Conservation (phyloP, 2,113 vertebrate species). For the Corythaeola cristata region DNA sequence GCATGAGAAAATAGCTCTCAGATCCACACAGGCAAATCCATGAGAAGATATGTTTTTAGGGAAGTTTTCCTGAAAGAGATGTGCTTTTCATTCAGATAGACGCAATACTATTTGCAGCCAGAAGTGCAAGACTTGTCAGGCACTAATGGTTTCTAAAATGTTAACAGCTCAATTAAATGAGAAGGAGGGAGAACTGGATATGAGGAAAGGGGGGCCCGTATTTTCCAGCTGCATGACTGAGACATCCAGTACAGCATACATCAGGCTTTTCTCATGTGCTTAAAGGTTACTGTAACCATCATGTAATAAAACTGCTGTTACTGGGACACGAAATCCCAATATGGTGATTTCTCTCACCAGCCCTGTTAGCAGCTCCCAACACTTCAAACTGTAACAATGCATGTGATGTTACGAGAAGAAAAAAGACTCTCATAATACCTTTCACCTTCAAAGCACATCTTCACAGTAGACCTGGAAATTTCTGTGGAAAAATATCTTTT, state of each 20-base stretch:
- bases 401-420: not conserved
- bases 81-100: not conserved
- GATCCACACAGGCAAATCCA: not conserved
- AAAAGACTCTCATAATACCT: not conserved
- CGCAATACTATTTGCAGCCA: not conserved
- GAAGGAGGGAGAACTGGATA: not conserved
- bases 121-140: not conserved
- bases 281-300: not conserved
- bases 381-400: not conserved
- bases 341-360: not conserved
- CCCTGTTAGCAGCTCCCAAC: not conserved
- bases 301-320: not conserved
- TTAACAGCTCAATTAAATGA: slow-evolving; percentile 15
- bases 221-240: not conserved
- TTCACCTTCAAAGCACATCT: not conserved
- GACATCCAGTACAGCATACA: not conserved
- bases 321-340: not conserved
- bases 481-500: not conserved
- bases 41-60: not conserved
- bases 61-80: not conserved
- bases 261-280: not conserved
- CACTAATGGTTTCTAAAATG: not conserved
- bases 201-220: not conserved
- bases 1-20: not conserved
- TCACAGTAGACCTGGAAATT: not conserved